These are phyloP conservation scores for Tragelaphus oryx DNA, from an alignment of 2,797 vertebrate species.

Conservation along the genomic window DNA sequence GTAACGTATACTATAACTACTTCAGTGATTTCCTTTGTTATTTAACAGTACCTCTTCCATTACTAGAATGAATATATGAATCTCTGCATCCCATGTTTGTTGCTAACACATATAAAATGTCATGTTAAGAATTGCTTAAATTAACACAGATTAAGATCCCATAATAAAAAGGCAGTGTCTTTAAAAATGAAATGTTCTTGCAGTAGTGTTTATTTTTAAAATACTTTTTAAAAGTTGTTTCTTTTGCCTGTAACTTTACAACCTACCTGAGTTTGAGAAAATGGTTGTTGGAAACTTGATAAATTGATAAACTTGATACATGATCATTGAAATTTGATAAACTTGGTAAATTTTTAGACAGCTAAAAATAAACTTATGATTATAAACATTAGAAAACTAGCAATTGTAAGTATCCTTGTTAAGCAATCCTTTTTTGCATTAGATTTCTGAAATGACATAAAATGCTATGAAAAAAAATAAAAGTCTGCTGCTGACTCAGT, in stretches of 20 bases:
- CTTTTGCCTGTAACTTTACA: conserved; percentile 49
- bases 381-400: neutral
- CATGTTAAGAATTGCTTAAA: conserved; percentile 30
- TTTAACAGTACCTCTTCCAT: conserved; percentile 71
- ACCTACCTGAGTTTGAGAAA: neutral
- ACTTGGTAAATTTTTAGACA: neutral
- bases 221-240: conserved; percentile 26
- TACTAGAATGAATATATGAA: neutral
- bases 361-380: neutral
- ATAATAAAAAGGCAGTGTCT: conserved; percentile 50
- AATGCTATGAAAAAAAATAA: neutral
- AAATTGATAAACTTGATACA: neutral
- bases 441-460: neutral
- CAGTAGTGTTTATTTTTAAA: conserved; percentile 62
- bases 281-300: neutral
- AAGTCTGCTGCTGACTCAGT: neutral
- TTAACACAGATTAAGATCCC: neutral
- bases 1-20: neutral
- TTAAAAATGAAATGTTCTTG: conserved; percentile 55
- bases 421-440: neutral
- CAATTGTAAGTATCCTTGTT: neutral
- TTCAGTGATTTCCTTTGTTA: conserved; percentile 36
- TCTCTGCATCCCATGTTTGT: neutral
- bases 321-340: too few relatives aligned
- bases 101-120: neutral